Percentiles rank a stretch among this genome's conserved stretches.
Evolutionary conservation across 2,113 vertebrate species (phyloP).

Genomic region (Saguinus imperator): DNA sequence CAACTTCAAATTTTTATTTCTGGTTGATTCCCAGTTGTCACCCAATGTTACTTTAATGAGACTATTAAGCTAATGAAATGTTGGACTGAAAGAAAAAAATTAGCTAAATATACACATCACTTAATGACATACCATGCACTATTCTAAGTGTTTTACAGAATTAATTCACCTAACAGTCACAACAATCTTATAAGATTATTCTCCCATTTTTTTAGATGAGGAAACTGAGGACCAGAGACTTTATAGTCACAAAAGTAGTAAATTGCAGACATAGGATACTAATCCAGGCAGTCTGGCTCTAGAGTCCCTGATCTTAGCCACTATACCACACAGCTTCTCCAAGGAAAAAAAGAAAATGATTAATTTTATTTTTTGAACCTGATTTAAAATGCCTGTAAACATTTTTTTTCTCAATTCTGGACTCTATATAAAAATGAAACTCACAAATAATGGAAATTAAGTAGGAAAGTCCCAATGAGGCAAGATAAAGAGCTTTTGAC

Average conservation of each 20-base stretch:
- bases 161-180: neutral
- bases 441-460: slow-evolving; percentile 33
- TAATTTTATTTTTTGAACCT: neutral
- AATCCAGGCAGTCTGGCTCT: neutral
- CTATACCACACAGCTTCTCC: neutral
- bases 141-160: neutral
- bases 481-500: neutral
- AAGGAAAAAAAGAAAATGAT: neutral
- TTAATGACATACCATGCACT: neutral
- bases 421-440: neutral
- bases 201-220: neutral
- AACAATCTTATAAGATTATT: neutral
- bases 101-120: neutral
- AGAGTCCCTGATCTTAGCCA: neutral
- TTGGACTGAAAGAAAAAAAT: neutral
- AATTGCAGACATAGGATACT: neutral
- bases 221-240: neutral
- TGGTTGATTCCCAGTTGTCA: neutral
- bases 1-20: neutral
- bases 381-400: slow-evolving; percentile 20
- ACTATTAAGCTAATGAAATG: neutral
- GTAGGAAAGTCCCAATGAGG: neutral
- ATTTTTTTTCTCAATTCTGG: neutral
- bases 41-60: neutral
- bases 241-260: neutral